Conservation (phyloP, 2,113 vertebrate genomes). For the Chrysochloris asiatica region DNA sequence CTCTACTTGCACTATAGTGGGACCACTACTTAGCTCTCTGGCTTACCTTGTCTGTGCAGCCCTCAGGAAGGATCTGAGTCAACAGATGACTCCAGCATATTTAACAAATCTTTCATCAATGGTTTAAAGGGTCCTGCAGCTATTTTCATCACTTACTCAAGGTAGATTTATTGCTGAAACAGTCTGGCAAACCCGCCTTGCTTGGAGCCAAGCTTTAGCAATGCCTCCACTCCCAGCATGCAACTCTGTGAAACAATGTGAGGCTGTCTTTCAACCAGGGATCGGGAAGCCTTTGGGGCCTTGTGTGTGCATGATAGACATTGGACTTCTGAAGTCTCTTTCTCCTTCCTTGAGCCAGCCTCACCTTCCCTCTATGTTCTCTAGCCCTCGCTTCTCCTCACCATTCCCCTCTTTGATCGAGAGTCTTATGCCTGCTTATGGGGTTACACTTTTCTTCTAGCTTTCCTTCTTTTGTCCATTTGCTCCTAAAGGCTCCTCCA, state of each 20-base stretch:
- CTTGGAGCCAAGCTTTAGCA: constrained; percentile 54
- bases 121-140: constrained; percentile 75
- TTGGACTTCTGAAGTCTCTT: background rate
- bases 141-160: constrained; percentile 69
- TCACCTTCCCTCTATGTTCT: background rate
- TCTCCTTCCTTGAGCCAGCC: background rate
- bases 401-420: background rate
- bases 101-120: constrained; percentile 73
- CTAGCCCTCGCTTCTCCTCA: background rate
- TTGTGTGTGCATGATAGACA: background rate
- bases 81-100: constrained; percentile 64
- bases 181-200: constrained; percentile 64
- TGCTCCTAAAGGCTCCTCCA: background rate
- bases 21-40: background rate
- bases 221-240: constrained; percentile 42
- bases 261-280: constrained; percentile 47
- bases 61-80: constrained; percentile 67
- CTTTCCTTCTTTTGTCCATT: background rate
- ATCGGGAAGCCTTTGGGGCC: constrained; percentile 18
- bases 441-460: background rate
- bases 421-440: background rate
- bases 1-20: background rate
- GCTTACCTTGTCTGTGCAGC: constrained; percentile 27
- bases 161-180: constrained; percentile 66
- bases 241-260: constrained; percentile 33